Evolutionary conservation across 1,140 invertebrate genomes (phyloP), one percentile per base, ranked within the genome.

Genomic region (Protaetia brevitarsis): DNA sequence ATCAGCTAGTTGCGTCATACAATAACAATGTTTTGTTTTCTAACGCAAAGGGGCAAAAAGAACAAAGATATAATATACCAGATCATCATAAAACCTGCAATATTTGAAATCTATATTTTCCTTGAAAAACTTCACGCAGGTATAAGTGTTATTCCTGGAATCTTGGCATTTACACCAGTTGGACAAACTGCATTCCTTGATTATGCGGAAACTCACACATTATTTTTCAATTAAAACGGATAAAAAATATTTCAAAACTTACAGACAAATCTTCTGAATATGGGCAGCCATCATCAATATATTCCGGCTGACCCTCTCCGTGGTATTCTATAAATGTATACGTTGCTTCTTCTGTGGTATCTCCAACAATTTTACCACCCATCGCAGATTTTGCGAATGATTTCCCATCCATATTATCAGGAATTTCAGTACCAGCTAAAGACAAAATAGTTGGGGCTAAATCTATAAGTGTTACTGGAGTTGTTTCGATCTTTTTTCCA

Each of bases 141-240:
- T 80, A 72, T 87, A 96, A 0, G 93, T 94, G 73, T 96, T 96
- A 74, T 96, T 96, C 71, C 74, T 82, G 0, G 86, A 78, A 77
- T 94, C 92, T 79, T 94, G 86, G 74, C 93, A 95, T 74, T 94
- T 93, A 72, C 92, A 95, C 41, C 82, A 84, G 67, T 84, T 84
- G 2, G 85, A 80, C 28, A 80, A 78, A 45, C 79, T 79, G 72
- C 91, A 94, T 69, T 86, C 79, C 88, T 90, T n/a, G n/a, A n/a
- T n/a, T n/a, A n/a, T n/a, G n/a, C n/a, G n/a, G n/a, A n/a, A n/a
- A n/a, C n/a, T n/a, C n/a, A n/a, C n/a, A n/a, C n/a, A n/a, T n/a
- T n/a, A n/a, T n/a, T n/a, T n/a, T n/a, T n/a, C n/a, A n/a, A n/a
- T n/a, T n/a, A n/a, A n/a, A n/a, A n/a, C n/a, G n/a, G n/a, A 2